A percentile compares a stretch with the other conserved stretches of the same genome.
Evolutionary conservation across 1,140 invertebrate species (phyloP).

Genomic region (Panagrolaimus sp.): DNA sequence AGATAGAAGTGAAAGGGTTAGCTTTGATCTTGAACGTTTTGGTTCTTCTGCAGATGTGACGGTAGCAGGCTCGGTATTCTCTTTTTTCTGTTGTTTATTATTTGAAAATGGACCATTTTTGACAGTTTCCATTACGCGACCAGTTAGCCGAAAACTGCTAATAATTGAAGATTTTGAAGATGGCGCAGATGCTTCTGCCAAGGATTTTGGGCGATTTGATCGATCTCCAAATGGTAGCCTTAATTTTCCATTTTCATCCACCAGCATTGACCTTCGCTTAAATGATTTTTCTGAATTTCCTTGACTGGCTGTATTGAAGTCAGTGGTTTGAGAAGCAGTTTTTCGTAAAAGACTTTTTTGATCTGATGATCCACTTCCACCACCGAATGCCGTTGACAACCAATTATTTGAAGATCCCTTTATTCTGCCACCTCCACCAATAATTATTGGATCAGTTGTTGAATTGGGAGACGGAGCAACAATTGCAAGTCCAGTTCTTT

Average conservation of each 20-base stretch:
- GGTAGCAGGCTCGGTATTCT: background rate
- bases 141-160: background rate
- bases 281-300: background rate
- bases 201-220: background rate
- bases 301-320: background rate
- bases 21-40: background rate
- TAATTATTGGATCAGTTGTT: conserved; percentile 5
- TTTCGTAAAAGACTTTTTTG: background rate
- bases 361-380: background rate
- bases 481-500: background rate
- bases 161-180: background rate
- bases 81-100: background rate
- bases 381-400: background rate
- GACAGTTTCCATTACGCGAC: background rate
- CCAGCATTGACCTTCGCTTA: background rate
- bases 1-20: background rate
- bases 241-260: conserved; percentile 6
- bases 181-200: too few species aligned
- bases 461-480: background rate
- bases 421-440: background rate
- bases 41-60: background rate
- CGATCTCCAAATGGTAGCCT: background rate
- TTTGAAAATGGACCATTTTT: background rate
- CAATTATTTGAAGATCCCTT: background rate
- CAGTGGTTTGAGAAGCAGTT: background rate